Evolutionary conservation across 2,113 vertebrate species (phyloP), one percentile per base, ranked within the genome.

Genomic region (Platichthys flesus): DNA sequence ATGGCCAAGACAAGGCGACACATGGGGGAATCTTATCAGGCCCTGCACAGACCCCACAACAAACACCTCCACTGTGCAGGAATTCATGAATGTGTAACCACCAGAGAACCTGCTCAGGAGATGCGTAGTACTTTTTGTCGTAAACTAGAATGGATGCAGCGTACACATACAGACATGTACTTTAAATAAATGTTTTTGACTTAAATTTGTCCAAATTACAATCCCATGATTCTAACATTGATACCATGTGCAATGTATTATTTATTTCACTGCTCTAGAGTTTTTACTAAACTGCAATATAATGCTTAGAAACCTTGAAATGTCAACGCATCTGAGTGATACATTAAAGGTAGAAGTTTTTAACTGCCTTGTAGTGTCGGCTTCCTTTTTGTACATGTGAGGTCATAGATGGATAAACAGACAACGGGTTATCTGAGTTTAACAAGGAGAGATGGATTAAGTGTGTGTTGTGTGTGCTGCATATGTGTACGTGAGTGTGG

Each of bases 301-400:
- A 88, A 87, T 84, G 83, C 84, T 91, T 87, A 76, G 78, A 71
- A 85, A 82, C 69, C 51, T 85, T 77, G 78, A 91, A 88, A 60
- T 88, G 81, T 75, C 71, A 82, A 73, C 13, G 71, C 82, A 83
- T 59, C 79, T 68, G 52, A 87, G 87, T 82, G 52, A 80, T 81
- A 83, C 84, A 94, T 91, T 93, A 95, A 95, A 93, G 74, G 77
- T 92, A 92, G 81, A 92, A 20, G 76, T 90, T 93, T 93, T 83
- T 91, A 91, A 91, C 86, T 87, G 91, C 90, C 90, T 87, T 85
- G 70, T 86, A 76, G 84, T 79, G 81, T 90, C 54, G 45, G 85
- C 71, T 90, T 89, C 70, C 23, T 83, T 91, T 91, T 90, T 91
- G 76, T 92, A 82, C 70, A 31, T 45, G n/a, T 42, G 5, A 37